A percentile compares a stretch with the other conserved stretches of the same genome.
These are phyloP conservation scores for Branchipolynoe longqiensis DNA, from an alignment of 2,888 invertebrate genomes.

Conservation along the genomic window DNA sequence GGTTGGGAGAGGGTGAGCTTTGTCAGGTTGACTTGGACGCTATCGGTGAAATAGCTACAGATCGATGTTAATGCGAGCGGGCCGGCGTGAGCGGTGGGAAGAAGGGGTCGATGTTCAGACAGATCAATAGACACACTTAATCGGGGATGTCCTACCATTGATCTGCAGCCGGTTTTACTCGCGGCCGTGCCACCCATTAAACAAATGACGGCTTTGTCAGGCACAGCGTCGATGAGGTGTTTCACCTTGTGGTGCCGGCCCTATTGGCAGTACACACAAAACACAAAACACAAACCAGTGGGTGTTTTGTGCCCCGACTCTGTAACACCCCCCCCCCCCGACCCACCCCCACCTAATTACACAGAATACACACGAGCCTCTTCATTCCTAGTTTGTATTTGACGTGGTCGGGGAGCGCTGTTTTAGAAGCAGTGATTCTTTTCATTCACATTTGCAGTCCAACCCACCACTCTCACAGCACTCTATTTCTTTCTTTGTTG, in stretches of 20 bases:
- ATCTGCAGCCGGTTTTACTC: conserved; percentile 1
- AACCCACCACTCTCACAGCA: not conserved
- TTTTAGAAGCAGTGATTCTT: conserved; percentile 19
- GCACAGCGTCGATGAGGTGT: conserved; percentile 5
- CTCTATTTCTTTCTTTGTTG: too few relatives aligned
- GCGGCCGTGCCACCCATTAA: conserved; percentile 6
- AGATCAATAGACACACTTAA: conserved; percentile 25
- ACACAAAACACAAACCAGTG: conserved; percentile 26
- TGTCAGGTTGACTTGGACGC: not conserved
- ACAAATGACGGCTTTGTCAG: conserved; percentile 35
- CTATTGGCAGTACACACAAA: too few relatives aligned
- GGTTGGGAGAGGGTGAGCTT: not conserved
- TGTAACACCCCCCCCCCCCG: not conserved
- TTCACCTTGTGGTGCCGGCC: conserved; percentile 27
- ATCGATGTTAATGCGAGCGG: conserved; percentile 24
- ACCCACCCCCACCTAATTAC: too few relatives aligned
- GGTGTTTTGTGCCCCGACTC: conserved; percentile 19
- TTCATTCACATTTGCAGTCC: not conserved
- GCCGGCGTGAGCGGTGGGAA: not conserved
- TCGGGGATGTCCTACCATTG: not conserved
- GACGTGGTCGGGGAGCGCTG: not conserved
- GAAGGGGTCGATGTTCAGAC: not conserved
- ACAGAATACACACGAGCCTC: too few relatives aligned
- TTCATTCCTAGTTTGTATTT: conserved; percentile 29
- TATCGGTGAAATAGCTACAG: conserved; percentile 3